Evolutionary conservation across 2,888 invertebrate species (phyloP), one percentile per base, ranked within the genome.

Genomic region (Dynastes maya): DNA sequence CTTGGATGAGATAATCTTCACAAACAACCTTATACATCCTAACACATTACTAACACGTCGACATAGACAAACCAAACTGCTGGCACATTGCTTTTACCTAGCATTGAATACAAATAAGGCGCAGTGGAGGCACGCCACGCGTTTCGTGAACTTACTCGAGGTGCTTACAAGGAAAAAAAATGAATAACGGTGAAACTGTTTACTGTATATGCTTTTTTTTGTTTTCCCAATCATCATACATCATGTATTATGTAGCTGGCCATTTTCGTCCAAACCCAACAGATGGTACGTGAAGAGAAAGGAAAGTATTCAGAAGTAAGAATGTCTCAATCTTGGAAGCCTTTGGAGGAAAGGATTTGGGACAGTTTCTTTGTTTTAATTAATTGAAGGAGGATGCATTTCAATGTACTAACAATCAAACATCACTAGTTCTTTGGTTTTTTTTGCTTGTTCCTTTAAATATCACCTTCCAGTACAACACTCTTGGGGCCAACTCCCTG

Each of bases 121-220:
- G 8, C 45, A 8, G 45, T 2, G 45, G 61, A 45, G 37, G 61
- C 61, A 74, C 45, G 72, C 61, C 72, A 63, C 72, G 72, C 72
- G 72, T 74, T 22, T 16, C 45, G 40, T 74, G 45, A 13, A 13
- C 45, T 58, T 58, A n/a, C 55, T 16, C 22, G 55, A 63, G 29
- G 6, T 51, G 22, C 55, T 29, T 51, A 51, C 51, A 68, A 5
- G 16, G 32, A 37, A 63, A 61, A 61, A 72, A 74, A 61, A 74
- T 74, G 32, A 61, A 55, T 74, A 74, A 74, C 72, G 72, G 72
- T 74, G 58, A 74, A 74, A 58, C 29, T 74, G 61, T 74, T 74
- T 74, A 74, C 72, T 74, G 72, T 74, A 74, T 40, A 16, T 45
- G 45, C 45, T 58, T 74, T 74, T 22, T 74, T 74, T 61, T 27